Percentiles rank a stretch among this genome's conserved stretches.
phyloP scores from a whole-genome alignment of 2,113 vertebrate species.

The Irena cyanogastra region DNA sequence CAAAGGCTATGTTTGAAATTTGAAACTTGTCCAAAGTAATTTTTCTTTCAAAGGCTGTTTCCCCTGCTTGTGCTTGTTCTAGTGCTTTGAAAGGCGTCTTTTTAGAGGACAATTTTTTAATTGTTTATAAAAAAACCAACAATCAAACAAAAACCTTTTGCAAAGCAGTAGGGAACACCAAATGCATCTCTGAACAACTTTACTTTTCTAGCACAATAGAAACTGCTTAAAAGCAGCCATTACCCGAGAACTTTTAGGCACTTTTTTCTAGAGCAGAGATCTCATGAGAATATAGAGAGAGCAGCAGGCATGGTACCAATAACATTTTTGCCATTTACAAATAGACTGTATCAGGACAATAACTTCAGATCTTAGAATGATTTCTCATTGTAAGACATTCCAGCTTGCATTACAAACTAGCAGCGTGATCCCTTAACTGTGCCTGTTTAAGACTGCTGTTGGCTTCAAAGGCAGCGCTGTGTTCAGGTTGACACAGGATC shows the following conservation, averaged over 20 bases:
- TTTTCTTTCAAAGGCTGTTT: slow-evolving; percentile 26
- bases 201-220: not conserved
- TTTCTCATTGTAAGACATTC: not conserved
- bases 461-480: not conserved
- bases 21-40: slow-evolving; percentile 48
- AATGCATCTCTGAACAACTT: not conserved
- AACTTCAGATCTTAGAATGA: not conserved
- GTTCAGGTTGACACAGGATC: not conserved
- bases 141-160: not conserved
- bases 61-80: not conserved
- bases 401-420: not conserved
- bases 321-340: not conserved
- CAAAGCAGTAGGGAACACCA: not conserved
- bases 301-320: not conserved
- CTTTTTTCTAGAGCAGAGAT: not conserved
- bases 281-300: not conserved
- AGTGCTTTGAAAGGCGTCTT: not conserved
- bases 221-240: not conserved
- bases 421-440: not conserved
- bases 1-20: slow-evolving; percentile 59
- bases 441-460: not conserved
- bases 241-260: not conserved
- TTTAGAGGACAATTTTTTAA: slow-evolving; percentile 19
- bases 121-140: not conserved
- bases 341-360: not conserved